These are phyloP conservation scores for Trichopria drosophilae DNA, from an alignment of 2,888 invertebrate genomes.

Conservation along the genomic window DNA sequence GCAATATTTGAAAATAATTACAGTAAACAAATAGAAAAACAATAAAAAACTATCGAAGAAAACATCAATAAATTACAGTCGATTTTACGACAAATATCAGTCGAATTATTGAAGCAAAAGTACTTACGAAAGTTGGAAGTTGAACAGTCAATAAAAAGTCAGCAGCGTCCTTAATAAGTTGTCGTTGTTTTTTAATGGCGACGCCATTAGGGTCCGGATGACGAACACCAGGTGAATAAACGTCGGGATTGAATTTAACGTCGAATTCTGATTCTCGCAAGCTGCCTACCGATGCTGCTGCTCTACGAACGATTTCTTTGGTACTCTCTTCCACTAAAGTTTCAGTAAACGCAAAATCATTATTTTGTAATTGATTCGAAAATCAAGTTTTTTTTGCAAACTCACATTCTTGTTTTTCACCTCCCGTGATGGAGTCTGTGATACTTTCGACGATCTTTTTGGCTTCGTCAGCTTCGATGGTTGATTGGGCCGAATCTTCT, in stretches of 20 bases:
- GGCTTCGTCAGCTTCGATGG: conserved; percentile 77
- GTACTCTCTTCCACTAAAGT: conserved; percentile 85
- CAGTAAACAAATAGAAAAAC: neutral
- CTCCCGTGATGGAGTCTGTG: conserved; percentile 74
- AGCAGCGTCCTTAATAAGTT: conserved; percentile 91
- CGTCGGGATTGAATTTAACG: conserved; percentile 97
- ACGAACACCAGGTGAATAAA: conserved; percentile 90
- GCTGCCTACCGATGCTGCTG: conserved; percentile 90
- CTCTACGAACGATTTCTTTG: conserved; percentile 84
- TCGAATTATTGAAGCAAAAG: conserved; percentile 1
- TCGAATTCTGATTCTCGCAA: conserved; percentile 95
- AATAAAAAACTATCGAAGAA: too few species aligned
- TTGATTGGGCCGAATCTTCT: conserved; percentile 49
- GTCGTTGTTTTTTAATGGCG: conserved; percentile 79
- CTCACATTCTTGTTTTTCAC: conserved; percentile 75
- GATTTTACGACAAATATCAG: neutral
- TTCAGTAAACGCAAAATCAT: conserved; percentile 3
- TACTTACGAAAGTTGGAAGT: conserved; percentile 88
- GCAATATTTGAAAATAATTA: too few species aligned
- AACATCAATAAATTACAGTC: too few species aligned
- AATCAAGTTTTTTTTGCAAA: conserved; percentile 45
- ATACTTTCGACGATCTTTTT: conserved; percentile 91
- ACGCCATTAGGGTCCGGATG: conserved; percentile 75
- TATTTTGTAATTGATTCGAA: conserved; percentile 4
- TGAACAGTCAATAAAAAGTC: conserved; percentile 92